These are phyloP conservation scores for Pseudoatta argentina DNA, from an alignment of 1,140 invertebrate species.

Conservation along the genomic window DNA sequence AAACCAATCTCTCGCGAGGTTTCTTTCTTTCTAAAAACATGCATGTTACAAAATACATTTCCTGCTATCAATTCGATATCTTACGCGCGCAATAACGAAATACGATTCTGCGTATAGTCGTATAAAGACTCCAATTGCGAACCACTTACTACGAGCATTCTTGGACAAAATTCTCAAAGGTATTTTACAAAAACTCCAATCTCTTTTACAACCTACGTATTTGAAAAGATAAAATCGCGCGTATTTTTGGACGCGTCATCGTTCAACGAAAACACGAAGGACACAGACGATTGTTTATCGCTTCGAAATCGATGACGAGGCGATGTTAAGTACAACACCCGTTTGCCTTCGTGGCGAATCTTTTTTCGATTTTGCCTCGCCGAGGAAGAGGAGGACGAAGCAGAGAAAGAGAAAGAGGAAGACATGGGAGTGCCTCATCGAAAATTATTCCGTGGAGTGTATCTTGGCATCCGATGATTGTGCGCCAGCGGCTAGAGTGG, in stretches of 20 bases:
- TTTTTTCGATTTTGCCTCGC: slow-evolving; percentile 40
- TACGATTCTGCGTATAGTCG: background rate
- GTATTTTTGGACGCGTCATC: background rate
- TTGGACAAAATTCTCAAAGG: background rate
- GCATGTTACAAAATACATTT: background rate
- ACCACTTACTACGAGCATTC: background rate
- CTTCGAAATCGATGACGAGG: slow-evolving; percentile 18
- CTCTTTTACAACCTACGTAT: background rate
- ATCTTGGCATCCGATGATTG: slow-evolving; percentile 85
- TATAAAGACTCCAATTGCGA: background rate
- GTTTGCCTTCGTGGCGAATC: slow-evolving; percentile 61
- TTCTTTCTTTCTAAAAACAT: background rate
- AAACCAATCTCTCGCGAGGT: background rate
- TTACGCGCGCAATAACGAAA: background rate
- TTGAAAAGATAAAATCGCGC: background rate
- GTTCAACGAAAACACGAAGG: background rate
- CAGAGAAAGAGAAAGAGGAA: slow-evolving; percentile 47
- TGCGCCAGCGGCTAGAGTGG: slow-evolving; percentile 82
- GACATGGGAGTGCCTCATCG: slow-evolving; percentile 75
- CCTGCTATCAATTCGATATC: background rate
- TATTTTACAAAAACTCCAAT: no score
- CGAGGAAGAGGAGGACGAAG: background rate
- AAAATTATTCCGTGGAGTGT: slow-evolving; percentile 84
- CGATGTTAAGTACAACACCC: slow-evolving; percentile 16
- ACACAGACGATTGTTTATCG: slow-evolving; percentile 30